Base-by-base conservation (phyloP, 2,797 vertebrate genomes). In the Ctenosaura bakeri region DNA sequence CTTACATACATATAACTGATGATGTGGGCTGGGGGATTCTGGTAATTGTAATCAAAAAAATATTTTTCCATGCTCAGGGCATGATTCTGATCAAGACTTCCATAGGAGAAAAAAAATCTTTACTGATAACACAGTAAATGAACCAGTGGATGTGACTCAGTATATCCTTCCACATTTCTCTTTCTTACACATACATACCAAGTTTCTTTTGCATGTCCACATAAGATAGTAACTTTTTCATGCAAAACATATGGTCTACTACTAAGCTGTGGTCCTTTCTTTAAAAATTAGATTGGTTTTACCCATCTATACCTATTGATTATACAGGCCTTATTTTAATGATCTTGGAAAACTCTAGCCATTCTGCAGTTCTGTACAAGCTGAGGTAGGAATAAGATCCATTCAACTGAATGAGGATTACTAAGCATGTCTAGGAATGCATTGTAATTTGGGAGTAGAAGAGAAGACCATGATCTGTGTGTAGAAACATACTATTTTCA, bases 401-500 rank as follows among this genome's bases (percentile, higher is more conserved):
- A 84, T 32, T 46, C 9, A 26, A 8, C 32, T 56, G 16, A 81
- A 18, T 35, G 32, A 9, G 38, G 29, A 9, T 52, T 42, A n/a
- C 29, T 50, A n/a, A 7, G 46, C 16, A n/a, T 71, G 3, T 18
- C 20, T n/a, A n/a, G 18, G 64, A 85, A 50, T 52, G 59, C 32
- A 50, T 6, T 20, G 3, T 92, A 95, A 94, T 93, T 80, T 86
- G 88, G n/a, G 89, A 92, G 88, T 85, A 18, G 90, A 91, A 89
- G 91, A 92, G 56, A 83, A 46, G 90, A 87, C 84, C 92, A 52
- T 87, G 89, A 89, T 79, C 62, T 88, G 14, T 4, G 91, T 62
- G 91, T 85, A 71, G 4, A 93, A 92, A 91, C 87, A 85, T 35
- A 85, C 93, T 92, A 83, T 94, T 88, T 95, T 92, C 93, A 90